Evolutionary conservation across 2,797 vertebrate genomes (phyloP).

Genomic region (Podarcis lilfordi): DNA sequence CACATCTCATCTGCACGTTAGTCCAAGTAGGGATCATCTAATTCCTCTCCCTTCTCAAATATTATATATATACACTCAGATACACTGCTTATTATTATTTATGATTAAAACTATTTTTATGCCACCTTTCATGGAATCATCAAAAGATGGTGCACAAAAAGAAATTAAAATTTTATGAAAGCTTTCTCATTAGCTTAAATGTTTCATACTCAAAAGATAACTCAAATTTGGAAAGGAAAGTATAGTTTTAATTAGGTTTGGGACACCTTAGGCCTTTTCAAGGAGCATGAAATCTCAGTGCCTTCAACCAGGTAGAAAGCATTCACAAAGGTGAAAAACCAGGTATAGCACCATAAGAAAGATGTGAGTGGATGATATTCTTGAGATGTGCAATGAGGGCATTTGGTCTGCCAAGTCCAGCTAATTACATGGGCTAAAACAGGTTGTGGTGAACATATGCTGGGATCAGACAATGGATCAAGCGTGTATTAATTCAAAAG

Average conservation of each 20-base stretch:
- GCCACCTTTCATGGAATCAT: too few relatives aligned
- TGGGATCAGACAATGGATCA: constrained; percentile 12
- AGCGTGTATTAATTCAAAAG: background rate
- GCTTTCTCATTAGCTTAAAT: background rate
- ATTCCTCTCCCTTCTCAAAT: too few relatives aligned
- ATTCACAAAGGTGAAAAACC: background rate
- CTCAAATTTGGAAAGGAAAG: background rate
- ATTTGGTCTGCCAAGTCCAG: background rate
- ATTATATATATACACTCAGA: too few relatives aligned
- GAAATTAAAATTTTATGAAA: too few relatives aligned
- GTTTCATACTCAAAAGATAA: background rate
- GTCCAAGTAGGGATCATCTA: too few relatives aligned
- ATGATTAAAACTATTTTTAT: too few relatives aligned
- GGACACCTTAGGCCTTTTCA: background rate
- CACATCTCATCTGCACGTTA: too few relatives aligned
- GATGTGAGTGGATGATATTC: background rate
- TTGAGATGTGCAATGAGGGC: background rate
- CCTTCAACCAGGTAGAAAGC: background rate
- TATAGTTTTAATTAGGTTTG: background rate
- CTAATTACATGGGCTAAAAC: background rate
- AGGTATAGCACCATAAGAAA: background rate
- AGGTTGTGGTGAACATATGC: background rate
- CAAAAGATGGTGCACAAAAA: too few relatives aligned
- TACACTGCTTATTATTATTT: too few relatives aligned
- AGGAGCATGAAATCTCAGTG: background rate